These are phyloP conservation scores for Sussaba pulchella DNA, from an alignment of 2,888 invertebrate genomes.

Conservation along the genomic window DNA sequence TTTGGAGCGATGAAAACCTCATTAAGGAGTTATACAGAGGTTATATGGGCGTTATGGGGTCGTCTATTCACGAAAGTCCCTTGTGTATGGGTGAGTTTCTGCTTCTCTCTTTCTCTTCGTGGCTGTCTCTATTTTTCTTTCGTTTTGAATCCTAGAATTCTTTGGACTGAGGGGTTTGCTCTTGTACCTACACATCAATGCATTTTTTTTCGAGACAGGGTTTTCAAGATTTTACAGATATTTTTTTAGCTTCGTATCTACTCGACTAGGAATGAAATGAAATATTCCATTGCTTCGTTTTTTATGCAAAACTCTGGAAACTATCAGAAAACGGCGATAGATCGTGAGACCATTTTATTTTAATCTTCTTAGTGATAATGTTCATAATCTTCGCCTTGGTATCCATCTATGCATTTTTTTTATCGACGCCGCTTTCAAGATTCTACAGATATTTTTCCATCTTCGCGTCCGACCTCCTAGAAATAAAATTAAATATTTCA, in stretches of 20 bases:
- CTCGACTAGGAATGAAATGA: neutral
- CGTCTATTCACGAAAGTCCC: neutral
- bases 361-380: too few species aligned
- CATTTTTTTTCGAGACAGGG: too few species aligned
- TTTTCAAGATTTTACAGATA: neutral
- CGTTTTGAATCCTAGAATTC: neutral
- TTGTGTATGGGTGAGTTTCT: slow-evolving; percentile 36
- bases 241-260: neutral
- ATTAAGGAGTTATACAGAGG: slow-evolving; percentile 58
- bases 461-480: too few species aligned
- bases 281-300: neutral
- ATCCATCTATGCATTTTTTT: too few species aligned
- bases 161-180: too few species aligned
- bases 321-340: neutral
- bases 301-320: neutral
- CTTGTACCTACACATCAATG: too few species aligned
- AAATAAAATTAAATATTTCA: too few species aligned
- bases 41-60: slow-evolving; percentile 6
- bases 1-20: slow-evolving; percentile 63
- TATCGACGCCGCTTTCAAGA: too few species aligned
- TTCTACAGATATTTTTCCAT: too few species aligned
- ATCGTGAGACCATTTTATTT: too few species aligned
- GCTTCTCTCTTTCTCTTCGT: neutral
- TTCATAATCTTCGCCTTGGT: too few species aligned
- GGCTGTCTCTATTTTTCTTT: neutral